phyloP scores from a whole-genome alignment of 35 echinoderm and acorn worm genomes.

The Heliocidaris tuberculata region DNA sequence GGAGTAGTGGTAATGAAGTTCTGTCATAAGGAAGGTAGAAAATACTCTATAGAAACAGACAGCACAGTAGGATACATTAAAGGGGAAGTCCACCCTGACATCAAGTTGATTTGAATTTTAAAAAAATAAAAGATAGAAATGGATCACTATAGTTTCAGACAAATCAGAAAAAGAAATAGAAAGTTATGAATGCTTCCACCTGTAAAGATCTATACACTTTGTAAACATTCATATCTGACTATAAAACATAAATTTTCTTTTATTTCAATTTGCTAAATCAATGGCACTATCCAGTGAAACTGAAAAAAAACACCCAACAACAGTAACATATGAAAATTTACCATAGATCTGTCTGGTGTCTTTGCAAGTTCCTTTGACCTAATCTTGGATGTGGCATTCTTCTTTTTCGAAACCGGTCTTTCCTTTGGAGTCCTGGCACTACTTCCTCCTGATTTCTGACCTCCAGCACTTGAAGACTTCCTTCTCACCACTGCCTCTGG shows the following conservation, averaged over 20 bases:
- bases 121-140: not conserved
- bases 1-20: constrained; percentile 50
- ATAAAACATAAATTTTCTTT: no score
- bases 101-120: no score
- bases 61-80: not conserved
- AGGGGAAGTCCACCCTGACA: not conserved
- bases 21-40: not conserved
- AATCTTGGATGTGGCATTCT: not conserved
- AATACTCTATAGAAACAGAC: not conserved
- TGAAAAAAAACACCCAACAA: no score
- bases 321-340: not conserved
- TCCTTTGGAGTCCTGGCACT: not conserved
- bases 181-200: no score
- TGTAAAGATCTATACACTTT: no score
- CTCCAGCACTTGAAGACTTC: not conserved
- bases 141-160: not conserved
- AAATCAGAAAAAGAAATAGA: not conserved
- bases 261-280: no score
- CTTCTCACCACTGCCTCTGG: not conserved
- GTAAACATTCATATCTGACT: no score
- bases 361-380: not conserved
- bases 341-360: not conserved
- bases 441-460: not conserved
- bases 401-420: not conserved
- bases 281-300: no score